Conservation (phyloP, 2,797 vertebrate genomes). For the Chelon labrosus region DNA sequence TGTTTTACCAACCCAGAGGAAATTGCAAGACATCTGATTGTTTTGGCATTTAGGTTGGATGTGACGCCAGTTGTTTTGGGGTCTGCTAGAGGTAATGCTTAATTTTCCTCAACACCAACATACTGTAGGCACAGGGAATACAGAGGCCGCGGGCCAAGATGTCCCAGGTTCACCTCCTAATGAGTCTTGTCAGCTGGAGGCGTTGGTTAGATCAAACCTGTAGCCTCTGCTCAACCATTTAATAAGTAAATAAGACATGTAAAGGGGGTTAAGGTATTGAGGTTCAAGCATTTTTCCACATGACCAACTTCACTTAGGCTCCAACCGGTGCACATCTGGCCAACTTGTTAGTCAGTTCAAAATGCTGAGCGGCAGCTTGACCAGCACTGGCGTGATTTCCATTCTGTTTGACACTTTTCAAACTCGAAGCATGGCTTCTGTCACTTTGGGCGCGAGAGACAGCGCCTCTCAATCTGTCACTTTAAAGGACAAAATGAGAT, state of each 20-base stretch:
- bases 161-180: constrained; percentile 33
- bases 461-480: constrained; percentile 53
- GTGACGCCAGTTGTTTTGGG: constrained; percentile 55
- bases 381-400: constrained; percentile 30
- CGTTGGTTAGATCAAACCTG: constrained; percentile 12
- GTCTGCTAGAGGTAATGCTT: constrained; percentile 28
- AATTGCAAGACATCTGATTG: constrained; percentile 61
- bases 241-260: not conserved
- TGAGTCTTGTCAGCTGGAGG: constrained; percentile 41
- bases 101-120: constrained; percentile 35
- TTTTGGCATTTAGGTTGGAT: constrained; percentile 62
- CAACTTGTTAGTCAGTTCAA: constrained; percentile 24
- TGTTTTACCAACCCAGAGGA: constrained; percentile 50
- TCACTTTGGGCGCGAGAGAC: constrained; percentile 26
- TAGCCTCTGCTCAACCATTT: constrained; percentile 17
- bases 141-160: constrained; percentile 30
- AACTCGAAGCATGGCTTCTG: constrained; percentile 20
- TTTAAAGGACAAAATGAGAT: constrained; percentile 38
- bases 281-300: constrained; percentile 47
- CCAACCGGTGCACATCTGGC: constrained; percentile 44
- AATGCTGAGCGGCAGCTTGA: constrained; percentile 41
- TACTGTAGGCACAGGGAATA: constrained; percentile 16
- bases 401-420: constrained; percentile 41
- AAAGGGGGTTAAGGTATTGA: constrained; percentile 3
- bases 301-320: constrained; percentile 31